phyloP scores from a whole-genome alignment of 1,140 invertebrate genomes.

The Euschistus heros region DNA sequence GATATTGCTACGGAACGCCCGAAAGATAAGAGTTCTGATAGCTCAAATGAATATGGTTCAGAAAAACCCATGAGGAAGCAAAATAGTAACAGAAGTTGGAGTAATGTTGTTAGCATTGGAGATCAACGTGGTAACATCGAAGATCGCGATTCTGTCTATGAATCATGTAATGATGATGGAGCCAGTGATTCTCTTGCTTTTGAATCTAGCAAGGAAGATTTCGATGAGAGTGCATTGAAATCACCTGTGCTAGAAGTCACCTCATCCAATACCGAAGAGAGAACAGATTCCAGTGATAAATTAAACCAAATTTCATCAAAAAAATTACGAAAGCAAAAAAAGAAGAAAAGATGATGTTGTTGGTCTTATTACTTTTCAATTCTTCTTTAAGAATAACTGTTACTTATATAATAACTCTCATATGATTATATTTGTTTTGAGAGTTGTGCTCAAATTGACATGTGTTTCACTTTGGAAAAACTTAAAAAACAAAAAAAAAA shows the following conservation, averaged over 20 bases:
- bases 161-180: slow-evolving; percentile 29
- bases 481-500: no score
- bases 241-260: not conserved
- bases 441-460: no score
- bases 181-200: slow-evolving; percentile 9
- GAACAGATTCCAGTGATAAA: slow-evolving; percentile 28
- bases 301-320: slow-evolving; percentile 18
- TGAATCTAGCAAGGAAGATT: slow-evolving; percentile 18
- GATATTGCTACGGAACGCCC: not conserved
- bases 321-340: slow-evolving; percentile 28
- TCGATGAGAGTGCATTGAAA: slow-evolving; percentile 13
- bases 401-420: no score
- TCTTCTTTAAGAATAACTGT: no score
- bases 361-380: not conserved
- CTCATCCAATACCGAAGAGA: slow-evolving; percentile 24
- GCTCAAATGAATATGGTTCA: slow-evolving; percentile 3
- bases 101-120: not conserved
- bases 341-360: slow-evolving; percentile 28
- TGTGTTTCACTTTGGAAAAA: no score
- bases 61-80: not conserved
- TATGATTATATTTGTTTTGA: no score
- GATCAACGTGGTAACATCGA: slow-evolving; percentile 18
- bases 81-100: not conserved
- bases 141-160: slow-evolving; percentile 29
- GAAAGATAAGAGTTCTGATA: slow-evolving; percentile 19